These are phyloP conservation scores for Leptopilina myrica DNA, from an alignment of 2,888 invertebrate species.

Conservation along the genomic window DNA sequence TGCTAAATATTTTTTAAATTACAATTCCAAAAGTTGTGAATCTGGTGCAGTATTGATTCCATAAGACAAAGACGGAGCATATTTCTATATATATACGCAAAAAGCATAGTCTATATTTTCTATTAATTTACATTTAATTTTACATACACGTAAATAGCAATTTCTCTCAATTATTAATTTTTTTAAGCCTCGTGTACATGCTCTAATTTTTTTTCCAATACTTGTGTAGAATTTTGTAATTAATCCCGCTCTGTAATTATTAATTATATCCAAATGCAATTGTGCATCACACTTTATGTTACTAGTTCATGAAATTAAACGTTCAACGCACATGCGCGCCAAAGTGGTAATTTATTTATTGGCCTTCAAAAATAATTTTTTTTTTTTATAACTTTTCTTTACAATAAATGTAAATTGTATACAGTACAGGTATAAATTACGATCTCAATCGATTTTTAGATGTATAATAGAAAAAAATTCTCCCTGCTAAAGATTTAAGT, in stretches of 20 bases:
- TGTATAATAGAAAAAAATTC: too few relatives aligned
- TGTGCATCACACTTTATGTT: not conserved
- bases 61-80: not conserved
- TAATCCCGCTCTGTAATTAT: not conserved
- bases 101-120: not conserved
- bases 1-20: too few relatives aligned
- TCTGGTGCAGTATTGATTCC: slow-evolving; percentile 10
- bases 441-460: too few relatives aligned
- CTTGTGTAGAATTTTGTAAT: not conserved
- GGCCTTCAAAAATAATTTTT: not conserved
- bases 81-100: not conserved
- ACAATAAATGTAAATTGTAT: not conserved
- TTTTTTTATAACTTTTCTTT: not conserved
- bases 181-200: not conserved
- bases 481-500: too few relatives aligned
- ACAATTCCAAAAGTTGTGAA: not conserved
- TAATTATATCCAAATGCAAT: not conserved
- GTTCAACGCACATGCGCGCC: slow-evolving; percentile 2
- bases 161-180: not conserved
- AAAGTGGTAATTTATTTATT: not conserved
- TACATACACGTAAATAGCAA: not conserved
- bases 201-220: not conserved
- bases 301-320: not conserved
- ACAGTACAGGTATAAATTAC: too few relatives aligned
- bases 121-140: not conserved